Conservation (phyloP, 2,113 vertebrate genomes). For the Daubentonia madagascariensis region DNA sequence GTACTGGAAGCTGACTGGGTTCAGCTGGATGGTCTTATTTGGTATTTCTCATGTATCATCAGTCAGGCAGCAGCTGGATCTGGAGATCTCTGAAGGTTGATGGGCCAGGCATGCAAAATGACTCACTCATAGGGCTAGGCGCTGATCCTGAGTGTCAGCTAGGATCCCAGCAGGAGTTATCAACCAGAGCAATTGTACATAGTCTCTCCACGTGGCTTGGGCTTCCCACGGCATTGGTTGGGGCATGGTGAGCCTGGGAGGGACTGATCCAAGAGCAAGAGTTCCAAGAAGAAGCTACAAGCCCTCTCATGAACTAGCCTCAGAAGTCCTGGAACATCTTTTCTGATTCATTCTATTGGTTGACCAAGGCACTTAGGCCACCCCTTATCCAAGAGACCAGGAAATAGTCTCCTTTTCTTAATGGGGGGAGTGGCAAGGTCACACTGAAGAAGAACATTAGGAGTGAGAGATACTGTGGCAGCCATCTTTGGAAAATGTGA, state of each 20-base stretch:
- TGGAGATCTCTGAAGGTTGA: neutral
- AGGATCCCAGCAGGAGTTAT: neutral
- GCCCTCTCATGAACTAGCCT: neutral
- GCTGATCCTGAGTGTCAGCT: neutral
- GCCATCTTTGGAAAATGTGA: neutral
- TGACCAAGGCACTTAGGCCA: neutral
- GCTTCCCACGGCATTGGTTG: neutral
- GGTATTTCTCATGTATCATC: neutral
- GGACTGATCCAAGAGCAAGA: neutral
- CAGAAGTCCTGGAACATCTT: neutral
- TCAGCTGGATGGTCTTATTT: neutral
- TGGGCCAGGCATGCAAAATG: neutral
- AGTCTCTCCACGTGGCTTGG: neutral
- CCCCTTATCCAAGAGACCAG: neutral
- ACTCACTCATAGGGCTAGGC: neutral
- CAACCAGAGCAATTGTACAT: neutral
- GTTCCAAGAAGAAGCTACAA: neutral
- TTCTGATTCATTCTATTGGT: neutral
- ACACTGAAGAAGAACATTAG: neutral
- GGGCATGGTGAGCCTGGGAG: neutral
- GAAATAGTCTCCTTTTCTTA: neutral
- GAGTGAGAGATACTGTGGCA: neutral
- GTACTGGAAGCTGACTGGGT: neutral
- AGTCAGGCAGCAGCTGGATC: neutral
- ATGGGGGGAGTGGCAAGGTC: no score